Percentiles rank a stretch among this genome's conserved stretches.
Conservation (phyloP, 2,113 vertebrate species). For the Rissa tridactyla region DNA sequence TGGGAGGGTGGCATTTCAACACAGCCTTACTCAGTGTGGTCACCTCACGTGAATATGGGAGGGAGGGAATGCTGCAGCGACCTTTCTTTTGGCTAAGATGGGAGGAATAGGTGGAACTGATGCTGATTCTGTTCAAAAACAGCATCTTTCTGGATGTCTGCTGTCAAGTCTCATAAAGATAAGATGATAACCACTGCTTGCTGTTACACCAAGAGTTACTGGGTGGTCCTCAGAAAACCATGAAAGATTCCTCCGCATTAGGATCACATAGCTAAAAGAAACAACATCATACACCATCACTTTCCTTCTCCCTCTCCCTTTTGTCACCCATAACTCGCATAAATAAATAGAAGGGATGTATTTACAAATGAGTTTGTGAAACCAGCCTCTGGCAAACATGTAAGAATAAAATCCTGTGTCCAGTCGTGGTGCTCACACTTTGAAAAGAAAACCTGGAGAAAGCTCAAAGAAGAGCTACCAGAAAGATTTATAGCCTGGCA, state of each 20-base stretch:
- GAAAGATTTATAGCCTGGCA: conserved; percentile 27
- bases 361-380: background rate
- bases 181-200: background rate
- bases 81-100: background rate
- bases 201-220: background rate
- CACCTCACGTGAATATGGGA: background rate
- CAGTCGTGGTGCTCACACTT: background rate
- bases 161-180: background rate
- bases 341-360: conserved; percentile 6
- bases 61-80: background rate
- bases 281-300: background rate
- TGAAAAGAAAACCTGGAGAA: conserved; percentile 9
- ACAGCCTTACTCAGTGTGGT: background rate
- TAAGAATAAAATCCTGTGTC: background rate
- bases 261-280: background rate
- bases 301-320: conserved; percentile 5
- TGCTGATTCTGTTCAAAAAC: background rate
- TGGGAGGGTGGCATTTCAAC: background rate
- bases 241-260: background rate
- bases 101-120: background rate
- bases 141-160: background rate
- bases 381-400: background rate
- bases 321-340: background rate
- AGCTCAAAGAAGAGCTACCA: conserved; percentile 38
- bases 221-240: background rate